These are phyloP conservation scores for Antheraea yamamai DNA, from an alignment of 2,888 invertebrate species.

Conservation along the genomic window DNA sequence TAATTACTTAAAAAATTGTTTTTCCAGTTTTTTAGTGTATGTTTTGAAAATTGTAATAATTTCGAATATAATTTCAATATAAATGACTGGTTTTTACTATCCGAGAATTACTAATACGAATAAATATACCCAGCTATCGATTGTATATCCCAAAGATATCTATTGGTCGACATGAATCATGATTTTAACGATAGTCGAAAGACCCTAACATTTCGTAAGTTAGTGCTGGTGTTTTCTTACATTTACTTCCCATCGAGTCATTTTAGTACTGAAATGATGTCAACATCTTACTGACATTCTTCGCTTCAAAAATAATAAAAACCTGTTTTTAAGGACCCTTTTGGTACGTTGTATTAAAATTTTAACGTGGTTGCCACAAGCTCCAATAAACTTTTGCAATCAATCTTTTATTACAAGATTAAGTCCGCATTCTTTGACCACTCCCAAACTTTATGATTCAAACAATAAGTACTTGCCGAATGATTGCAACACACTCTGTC, in stretches of 20 bases:
- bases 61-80: neutral
- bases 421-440: conserved; percentile 18
- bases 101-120: neutral
- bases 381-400: conserved; percentile 14
- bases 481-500: neutral
- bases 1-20: neutral
- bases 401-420: conserved; percentile 18
- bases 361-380: neutral
- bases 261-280: neutral
- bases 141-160: neutral
- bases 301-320: neutral
- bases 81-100: neutral
- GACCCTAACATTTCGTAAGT: neutral
- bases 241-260: neutral
- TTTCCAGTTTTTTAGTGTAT: neutral
- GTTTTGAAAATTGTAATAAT: neutral
- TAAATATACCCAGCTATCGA: neutral
- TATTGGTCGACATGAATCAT: neutral
- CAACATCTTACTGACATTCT: too few relatives aligned
- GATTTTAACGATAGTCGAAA: neutral
- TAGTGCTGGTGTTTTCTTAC: neutral
- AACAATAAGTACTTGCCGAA: neutral
- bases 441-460: conserved; percentile 12
- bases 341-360: neutral
- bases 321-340: neutral